A percentile compares a stretch with the other conserved stretches of the same genome.
phyloP scores from a whole-genome alignment of 2,888 invertebrate genomes.

The Lepidocyrtoides sp. region DNA sequence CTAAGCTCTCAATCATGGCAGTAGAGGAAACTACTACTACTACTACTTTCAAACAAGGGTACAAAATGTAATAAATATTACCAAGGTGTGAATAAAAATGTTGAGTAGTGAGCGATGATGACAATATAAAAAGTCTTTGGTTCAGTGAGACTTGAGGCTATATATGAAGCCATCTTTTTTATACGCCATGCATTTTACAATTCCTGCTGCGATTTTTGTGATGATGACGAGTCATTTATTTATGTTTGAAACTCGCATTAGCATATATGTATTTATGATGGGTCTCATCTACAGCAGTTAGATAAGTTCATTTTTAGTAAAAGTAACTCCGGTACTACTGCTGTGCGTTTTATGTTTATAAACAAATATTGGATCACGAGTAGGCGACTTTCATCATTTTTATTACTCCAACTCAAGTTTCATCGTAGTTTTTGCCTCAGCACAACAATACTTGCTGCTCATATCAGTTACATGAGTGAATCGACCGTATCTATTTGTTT shows the following conservation, averaged over 20 bases:
- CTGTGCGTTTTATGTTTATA: too few relatives aligned
- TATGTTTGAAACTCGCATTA: background rate
- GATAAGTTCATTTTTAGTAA: conserved; percentile 6
- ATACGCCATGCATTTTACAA: background rate
- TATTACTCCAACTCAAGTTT: too few relatives aligned
- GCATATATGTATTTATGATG: background rate
- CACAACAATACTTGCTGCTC: too few relatives aligned
- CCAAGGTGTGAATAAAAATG: background rate
- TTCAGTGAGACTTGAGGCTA: background rate
- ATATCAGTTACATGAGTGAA: too few relatives aligned
- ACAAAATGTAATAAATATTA: background rate
- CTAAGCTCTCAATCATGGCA: background rate
- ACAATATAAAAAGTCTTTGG: background rate
- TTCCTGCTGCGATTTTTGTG: background rate
- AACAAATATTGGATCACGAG: too few relatives aligned
- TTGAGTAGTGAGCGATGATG: background rate
- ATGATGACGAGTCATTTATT: conserved; percentile 12
- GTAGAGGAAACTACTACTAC: background rate
- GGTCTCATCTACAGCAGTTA: background rate
- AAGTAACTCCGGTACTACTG: background rate
- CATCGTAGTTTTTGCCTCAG: too few relatives aligned
- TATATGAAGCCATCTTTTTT: background rate
- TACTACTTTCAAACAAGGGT: background rate
- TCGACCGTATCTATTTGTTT: too few relatives aligned
- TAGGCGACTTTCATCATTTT: too few relatives aligned